Evolutionary conservation across 2,888 invertebrate genomes (phyloP), one percentile per base, ranked within the genome.

Genomic region (Aromia moschata): DNA sequence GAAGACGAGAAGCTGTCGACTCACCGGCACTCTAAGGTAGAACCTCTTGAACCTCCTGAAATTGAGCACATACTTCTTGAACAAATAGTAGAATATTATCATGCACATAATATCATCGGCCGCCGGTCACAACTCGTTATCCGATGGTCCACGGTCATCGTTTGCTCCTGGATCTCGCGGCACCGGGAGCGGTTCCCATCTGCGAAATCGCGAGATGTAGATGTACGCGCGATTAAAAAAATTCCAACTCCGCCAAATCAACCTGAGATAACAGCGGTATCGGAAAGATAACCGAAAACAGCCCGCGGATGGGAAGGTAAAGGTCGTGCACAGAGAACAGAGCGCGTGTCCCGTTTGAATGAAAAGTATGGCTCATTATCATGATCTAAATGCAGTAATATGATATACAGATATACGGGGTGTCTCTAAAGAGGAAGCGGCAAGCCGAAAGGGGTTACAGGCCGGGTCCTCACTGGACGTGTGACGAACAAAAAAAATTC

Each of bases 51-150:
- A 74, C 55, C 72, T 67, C 49, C 73, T 69, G 75, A 79, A 74
- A 67, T 77, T 74, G 61, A 79, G 57, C 64, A 74, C 63, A 71
- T 79, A 71, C 73, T 75, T 69, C 73, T 79, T 74, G 75, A 77
- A 67, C 69, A 80, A 56, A 75, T 76, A 73, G 76, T 78, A 71
- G 75, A 77, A 70, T 67, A 77, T 69, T 46, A 75, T 60, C 74
- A 75, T 73, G 67, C 79, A 77, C 77, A 77, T 77, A 49, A 57
- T 64, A 67, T 58, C 14, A 38, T 40, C 40, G 25, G 20, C 38
- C n/a, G 12, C 45, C 40, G 25, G 20, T 44, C n/a, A 17, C 12
- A 11, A 14, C 9, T 20, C 12, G 9, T 38, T 40, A 20, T 52
- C 14, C 12, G 37, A 14, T n/a, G 9, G 45, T 16, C 45, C 11